Percentiles rank a stretch among this genome's conserved stretches.
Conservation (phyloP, 1,140 invertebrate genomes). For the Eumaeus atala region DNA sequence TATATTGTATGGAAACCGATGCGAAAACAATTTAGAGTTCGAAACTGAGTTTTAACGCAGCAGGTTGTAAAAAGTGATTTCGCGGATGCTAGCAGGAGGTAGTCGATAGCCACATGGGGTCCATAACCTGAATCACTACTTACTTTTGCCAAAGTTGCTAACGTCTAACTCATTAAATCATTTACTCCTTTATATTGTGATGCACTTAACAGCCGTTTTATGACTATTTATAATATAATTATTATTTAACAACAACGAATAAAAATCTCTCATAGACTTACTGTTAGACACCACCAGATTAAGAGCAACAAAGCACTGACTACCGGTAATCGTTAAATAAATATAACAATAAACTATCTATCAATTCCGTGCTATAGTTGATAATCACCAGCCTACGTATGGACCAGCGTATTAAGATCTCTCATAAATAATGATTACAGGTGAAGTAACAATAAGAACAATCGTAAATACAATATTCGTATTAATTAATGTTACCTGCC, state of each 20-base stretch:
- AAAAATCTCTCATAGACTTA: too few relatives aligned
- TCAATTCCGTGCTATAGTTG: neutral
- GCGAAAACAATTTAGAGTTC: neutral
- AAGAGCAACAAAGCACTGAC: too few relatives aligned
- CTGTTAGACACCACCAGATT: too few relatives aligned
- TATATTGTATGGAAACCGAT: too few relatives aligned
- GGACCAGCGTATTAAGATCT: conserved; percentile 15
- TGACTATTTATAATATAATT: too few relatives aligned
- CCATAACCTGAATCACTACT: neutral
- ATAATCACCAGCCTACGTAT: conserved; percentile 3
- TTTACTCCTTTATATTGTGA: too few relatives aligned
- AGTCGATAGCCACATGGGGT: neutral
- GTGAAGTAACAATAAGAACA: conserved; percentile 41
- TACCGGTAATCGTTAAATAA: too few relatives aligned
- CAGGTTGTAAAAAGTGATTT: conserved; percentile 1
- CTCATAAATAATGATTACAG: conserved; percentile 19
- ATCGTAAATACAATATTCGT: conserved; percentile 55
- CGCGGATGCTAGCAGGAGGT: neutral
- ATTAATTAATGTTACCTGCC: conserved; percentile 59
- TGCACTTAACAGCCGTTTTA: too few relatives aligned
- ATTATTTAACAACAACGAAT: too few relatives aligned
- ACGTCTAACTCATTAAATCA: too few relatives aligned
- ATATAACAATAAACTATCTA: too few relatives aligned
- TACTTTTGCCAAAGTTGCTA: too few relatives aligned
- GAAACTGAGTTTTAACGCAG: neutral